Evolutionary conservation across 2,888 invertebrate species (phyloP).

Genomic region (Lathronympha strigana): DNA sequence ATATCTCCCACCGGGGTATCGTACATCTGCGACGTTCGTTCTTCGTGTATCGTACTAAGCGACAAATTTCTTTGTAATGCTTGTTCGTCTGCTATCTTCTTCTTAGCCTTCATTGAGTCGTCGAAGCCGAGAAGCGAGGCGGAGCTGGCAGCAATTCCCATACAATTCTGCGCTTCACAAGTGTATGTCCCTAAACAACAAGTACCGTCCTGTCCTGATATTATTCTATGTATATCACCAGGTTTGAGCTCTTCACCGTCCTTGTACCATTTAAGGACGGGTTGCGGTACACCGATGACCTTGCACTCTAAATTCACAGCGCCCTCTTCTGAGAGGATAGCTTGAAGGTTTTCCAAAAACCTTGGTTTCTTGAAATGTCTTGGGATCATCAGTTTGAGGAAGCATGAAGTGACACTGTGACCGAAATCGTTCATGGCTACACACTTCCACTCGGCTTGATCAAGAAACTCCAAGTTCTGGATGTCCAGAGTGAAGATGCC

Average conservation of each 20-base stretch:
- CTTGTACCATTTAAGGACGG: conserved; percentile 96
- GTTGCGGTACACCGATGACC: conserved; percentile 96
- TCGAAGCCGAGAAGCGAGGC: conserved; percentile 95
- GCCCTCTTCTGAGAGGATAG: conserved; percentile 93
- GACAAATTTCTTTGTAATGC: conserved; percentile 90
- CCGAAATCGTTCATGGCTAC: conserved; percentile 95
- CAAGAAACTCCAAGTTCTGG: conserved; percentile 89
- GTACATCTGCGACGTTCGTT: conserved; percentile 94
- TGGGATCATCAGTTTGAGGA: conserved; percentile 92
- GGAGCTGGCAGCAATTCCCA: conserved; percentile 95
- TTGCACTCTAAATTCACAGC: conserved; percentile 97
- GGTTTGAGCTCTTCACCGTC: conserved; percentile 95
- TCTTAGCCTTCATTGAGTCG: conserved; percentile 85
- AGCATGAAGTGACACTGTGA: conserved; percentile 94
- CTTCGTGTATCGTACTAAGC: conserved; percentile 95
- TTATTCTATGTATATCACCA: conserved; percentile 95
- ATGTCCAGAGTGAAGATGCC: conserved; percentile 90
- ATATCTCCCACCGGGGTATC: conserved; percentile 91
- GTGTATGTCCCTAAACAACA: conserved; percentile 96
- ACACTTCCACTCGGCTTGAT: conserved; percentile 97
- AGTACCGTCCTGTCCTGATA: conserved; percentile 95
- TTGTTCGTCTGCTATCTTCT: conserved; percentile 81
- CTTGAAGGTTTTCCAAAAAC: conserved; percentile 93
- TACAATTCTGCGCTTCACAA: conserved; percentile 95
- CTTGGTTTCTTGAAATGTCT: conserved; percentile 95